Evolutionary conservation across 2,888 invertebrate genomes (phyloP), one percentile per base, ranked within the genome.

Genomic region (Odontothrips loti): DNA sequence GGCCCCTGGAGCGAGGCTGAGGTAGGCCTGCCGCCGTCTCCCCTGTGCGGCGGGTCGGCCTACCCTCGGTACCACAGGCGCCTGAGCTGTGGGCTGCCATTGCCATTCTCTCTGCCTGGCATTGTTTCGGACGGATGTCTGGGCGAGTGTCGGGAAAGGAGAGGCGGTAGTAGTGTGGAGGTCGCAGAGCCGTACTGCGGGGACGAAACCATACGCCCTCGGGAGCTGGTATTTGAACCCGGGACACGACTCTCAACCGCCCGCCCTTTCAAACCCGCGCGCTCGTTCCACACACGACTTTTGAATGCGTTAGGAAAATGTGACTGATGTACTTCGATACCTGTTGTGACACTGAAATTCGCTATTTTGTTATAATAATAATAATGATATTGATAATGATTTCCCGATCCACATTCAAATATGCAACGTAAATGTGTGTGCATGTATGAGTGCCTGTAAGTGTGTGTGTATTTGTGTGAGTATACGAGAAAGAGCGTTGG

Each of bases 311-410:
- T n/a, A n/a, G 58, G 58, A 68, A 75, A 75, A 75, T 23, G 23
- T 75, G 68, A 75, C 68, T 75, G 68, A 75, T 75, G 68, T 75
- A 75, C 27, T 23, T n/a, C 58, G 12, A 27, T 75, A 8, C 27
- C 68, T 75, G 68, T 27, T 75, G 68, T 75, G 68, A 75, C 68
- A 27, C 68, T 75, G 68, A 20, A 20, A 17, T 58, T 75, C 68
- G 68, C 17, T 58, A 58, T 75, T 75, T 75, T 75, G 27, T 75
- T 23, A 27, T 58, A 58, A 58, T 43, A 15, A 20, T 12, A 75
- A 27, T 58, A 58, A 58, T n/a, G 51, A 17, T 12, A 75, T 75
- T 75, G n/a, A 12, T 75, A 27, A 12, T 75, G 10, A 58, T 58
- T 58, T 58, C 58, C 34, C 9, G 68, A 75, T 8, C 68, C 68